phyloP scores from a whole-genome alignment of 2,797 vertebrate genomes.

The Coluber constrictor region DNA sequence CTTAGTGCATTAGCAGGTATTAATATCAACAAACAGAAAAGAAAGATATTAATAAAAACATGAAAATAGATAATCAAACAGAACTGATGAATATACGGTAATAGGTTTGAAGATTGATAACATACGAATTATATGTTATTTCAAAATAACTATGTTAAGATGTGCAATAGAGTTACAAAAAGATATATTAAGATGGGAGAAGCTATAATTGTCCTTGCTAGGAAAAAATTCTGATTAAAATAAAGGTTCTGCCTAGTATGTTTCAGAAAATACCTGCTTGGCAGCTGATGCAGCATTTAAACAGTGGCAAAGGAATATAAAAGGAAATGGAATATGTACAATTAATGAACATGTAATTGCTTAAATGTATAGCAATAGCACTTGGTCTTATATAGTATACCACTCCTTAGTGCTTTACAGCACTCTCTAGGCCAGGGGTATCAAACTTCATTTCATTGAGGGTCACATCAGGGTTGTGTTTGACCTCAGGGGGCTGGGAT shows the following conservation, averaged over 20 bases:
- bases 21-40: neutral
- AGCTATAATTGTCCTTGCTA: neutral
- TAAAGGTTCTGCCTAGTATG: neutral
- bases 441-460: too few relatives aligned
- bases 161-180: neutral
- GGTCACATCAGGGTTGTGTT: too few relatives aligned
- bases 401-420: too few relatives aligned
- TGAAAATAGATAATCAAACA: neutral
- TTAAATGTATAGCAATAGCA: too few relatives aligned
- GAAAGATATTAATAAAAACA: neutral
- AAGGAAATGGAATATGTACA: too few relatives aligned
- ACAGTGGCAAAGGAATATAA: neutral
- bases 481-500: too few relatives aligned
- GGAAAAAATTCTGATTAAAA: neutral
- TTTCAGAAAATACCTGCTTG: neutral
- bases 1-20: neutral
- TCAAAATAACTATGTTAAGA: neutral
- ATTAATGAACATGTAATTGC: too few relatives aligned
- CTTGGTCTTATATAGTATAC: too few relatives aligned
- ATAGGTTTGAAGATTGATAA: neutral
- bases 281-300: neutral
- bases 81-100: neutral
- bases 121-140: neutral
- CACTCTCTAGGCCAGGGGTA: too few relatives aligned
- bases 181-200: neutral